Percentiles rank a stretch among this genome's conserved stretches.
These are phyloP conservation scores for Acanthococcus lagerstroemiae DNA, from an alignment of 2,888 invertebrate genomes.

Conservation along the genomic window DNA sequence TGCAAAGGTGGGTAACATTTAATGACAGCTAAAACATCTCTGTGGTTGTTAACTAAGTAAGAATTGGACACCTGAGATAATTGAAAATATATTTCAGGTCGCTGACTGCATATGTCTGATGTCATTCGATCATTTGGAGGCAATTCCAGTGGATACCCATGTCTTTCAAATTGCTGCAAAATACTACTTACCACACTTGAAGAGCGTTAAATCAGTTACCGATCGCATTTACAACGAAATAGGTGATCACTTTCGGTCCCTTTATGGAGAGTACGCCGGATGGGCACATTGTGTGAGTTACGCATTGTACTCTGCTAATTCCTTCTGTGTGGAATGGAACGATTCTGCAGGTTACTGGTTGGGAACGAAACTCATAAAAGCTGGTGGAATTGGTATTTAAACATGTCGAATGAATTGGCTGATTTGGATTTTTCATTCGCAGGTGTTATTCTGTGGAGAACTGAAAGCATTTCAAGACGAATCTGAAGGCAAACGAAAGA, in stretches of 20 bases:
- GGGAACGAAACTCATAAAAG: background rate
- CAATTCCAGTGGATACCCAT: slow-evolving; percentile 93
- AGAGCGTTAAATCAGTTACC: slow-evolving; percentile 61
- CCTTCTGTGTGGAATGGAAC: too few species aligned
- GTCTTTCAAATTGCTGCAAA: slow-evolving; percentile 80
- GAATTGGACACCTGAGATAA: background rate
- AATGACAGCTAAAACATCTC: too few species aligned
- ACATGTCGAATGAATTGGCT: too few species aligned
- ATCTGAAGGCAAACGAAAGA: slow-evolving; percentile 3
- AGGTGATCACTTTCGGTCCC: slow-evolving; percentile 61
- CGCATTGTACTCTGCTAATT: background rate
- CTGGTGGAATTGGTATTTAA: background rate
- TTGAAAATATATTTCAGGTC: slow-evolving; percentile 49
- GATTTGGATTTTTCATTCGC: slow-evolving; percentile 22
- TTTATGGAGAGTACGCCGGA: slow-evolving; percentile 81
- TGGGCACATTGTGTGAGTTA: slow-evolving; percentile 81
- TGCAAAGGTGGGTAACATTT: slow-evolving; percentile 58
- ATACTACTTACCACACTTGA: slow-evolving; percentile 63
- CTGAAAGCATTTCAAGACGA: slow-evolving; percentile 56
- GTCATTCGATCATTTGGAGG: slow-evolving; percentile 78
- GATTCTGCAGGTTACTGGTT: too few species aligned
- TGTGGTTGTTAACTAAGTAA: too few species aligned
- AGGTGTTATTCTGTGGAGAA: slow-evolving; percentile 74
- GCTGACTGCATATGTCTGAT: slow-evolving; percentile 96
- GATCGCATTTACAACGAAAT: slow-evolving; percentile 78